Conservation (phyloP, 2,888 invertebrate species). For the Tachina grossa region DNA sequence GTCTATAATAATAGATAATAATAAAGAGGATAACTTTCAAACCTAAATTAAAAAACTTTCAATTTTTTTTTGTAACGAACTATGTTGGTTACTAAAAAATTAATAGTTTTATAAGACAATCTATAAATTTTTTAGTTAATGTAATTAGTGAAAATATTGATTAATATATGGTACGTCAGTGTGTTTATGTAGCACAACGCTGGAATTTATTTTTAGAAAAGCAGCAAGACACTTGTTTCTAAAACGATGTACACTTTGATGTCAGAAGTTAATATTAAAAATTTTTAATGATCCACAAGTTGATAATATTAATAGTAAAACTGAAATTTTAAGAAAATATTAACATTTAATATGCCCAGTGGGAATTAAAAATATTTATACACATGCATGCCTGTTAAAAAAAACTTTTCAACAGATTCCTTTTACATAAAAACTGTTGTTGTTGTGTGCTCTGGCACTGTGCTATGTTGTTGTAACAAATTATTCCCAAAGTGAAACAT, state of each 20-base stretch:
- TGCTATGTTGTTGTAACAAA: slow-evolving; percentile 12
- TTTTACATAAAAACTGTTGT: background rate
- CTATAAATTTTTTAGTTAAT: too few relatives aligned
- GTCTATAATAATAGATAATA: too few relatives aligned
- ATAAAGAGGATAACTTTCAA: too few relatives aligned
- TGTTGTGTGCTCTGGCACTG: background rate
- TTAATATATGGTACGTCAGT: background rate
- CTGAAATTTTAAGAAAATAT: slow-evolving; percentile 36
- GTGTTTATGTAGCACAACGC: background rate
- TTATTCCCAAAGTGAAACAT: slow-evolving; percentile 44
- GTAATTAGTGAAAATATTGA: too few relatives aligned
- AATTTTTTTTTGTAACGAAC: too few relatives aligned
- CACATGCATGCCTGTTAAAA: background rate
- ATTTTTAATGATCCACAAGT: slow-evolving; percentile 25
- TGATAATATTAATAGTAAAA: slow-evolving; percentile 22
- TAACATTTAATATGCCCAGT: slow-evolving; percentile 51
- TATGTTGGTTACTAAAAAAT: too few relatives aligned
- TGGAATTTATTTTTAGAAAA: slow-evolving; percentile 28
- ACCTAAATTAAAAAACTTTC: too few relatives aligned
- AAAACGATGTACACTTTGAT: slow-evolving; percentile 32
- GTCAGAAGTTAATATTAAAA: slow-evolving; percentile 30
- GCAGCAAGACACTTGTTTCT: slow-evolving; percentile 66
- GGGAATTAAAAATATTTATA: slow-evolving; percentile 50
- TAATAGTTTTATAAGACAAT: too few relatives aligned
- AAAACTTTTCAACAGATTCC: background rate